Conservation (phyloP, 2,797 vertebrate genomes). For the Peromyscus nudipes region DNA sequence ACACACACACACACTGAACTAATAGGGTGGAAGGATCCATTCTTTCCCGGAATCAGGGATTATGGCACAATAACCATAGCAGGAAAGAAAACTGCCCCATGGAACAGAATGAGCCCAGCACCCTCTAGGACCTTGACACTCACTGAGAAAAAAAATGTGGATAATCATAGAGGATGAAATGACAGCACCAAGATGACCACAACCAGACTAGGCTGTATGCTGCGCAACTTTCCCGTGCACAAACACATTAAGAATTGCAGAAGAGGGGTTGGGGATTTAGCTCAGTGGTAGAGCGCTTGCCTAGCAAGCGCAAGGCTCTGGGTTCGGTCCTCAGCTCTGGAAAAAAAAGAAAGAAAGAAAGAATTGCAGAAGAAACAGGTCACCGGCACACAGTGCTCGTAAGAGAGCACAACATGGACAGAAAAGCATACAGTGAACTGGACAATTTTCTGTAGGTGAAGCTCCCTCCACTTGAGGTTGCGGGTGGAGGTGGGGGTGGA, state of each 20-base stretch:
- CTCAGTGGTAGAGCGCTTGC: too few relatives aligned
- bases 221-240: too few relatives aligned
- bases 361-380: too few relatives aligned
- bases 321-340: too few relatives aligned
- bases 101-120: not conserved
- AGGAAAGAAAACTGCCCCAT: not conserved
- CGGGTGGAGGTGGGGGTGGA: not conserved
- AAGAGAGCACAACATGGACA: not conserved
- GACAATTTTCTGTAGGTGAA: not conserved
- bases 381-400: not conserved
- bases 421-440: not conserved
- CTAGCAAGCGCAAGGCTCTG: too few relatives aligned
- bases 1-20: not conserved
- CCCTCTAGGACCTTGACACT: not conserved
- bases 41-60: not conserved
- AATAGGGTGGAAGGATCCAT: not conserved
- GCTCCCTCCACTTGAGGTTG: not conserved
- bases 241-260: not conserved
- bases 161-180: too few relatives aligned
- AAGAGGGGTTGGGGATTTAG: too few relatives aligned
- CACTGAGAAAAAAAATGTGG: not conserved
- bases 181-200: too few relatives aligned
- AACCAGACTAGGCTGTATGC: not conserved
- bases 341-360: too few relatives aligned
- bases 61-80: not conserved